These are phyloP conservation scores for Agapornis canus DNA, from an alignment of 2,797 vertebrate species.

Conservation along the genomic window DNA sequence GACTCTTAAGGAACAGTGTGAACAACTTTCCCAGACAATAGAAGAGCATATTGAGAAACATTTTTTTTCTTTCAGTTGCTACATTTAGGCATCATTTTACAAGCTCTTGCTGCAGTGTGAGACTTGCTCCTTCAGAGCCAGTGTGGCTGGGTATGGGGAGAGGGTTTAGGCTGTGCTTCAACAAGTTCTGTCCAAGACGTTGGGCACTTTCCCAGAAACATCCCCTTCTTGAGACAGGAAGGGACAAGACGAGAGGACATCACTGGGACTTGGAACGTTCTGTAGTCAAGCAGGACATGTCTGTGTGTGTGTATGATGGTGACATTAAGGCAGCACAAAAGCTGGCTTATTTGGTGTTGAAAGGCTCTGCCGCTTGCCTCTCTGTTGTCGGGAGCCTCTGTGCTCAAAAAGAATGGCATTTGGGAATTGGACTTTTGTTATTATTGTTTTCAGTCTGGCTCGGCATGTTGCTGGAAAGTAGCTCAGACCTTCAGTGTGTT, in stretches of 20 bases:
- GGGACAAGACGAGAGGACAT: not conserved
- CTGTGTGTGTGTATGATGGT: rapidly evolving
- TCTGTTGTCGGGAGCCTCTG: not conserved
- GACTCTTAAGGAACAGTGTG: not conserved
- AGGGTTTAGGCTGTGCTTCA: not conserved
- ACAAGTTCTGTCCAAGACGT: not conserved
- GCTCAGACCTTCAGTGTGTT: conserved; percentile 40
- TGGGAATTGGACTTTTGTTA: conserved; percentile 28
- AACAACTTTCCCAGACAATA: conserved; percentile 6
- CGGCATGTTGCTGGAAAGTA: not conserved
- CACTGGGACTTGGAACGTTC: not conserved
- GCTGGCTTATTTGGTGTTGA: not conserved
- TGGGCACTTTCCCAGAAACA: not conserved
- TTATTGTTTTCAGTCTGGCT: conserved; percentile 61
- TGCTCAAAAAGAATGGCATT: not conserved
- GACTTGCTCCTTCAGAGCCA: not conserved
- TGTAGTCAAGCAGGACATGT: rapidly evolving
- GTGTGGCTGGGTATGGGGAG: not conserved
- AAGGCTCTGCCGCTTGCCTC: not conserved
- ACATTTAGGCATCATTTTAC: not conserved
- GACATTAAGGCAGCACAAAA: not conserved
- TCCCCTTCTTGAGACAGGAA: not conserved
- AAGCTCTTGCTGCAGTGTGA: not conserved
- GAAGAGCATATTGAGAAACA: not conserved
- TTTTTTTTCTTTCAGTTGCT: not conserved